Percentiles rank a stretch among this genome's conserved stretches.
Conservation (phyloP, 2,797 vertebrate species). For the Cheirogaleus major region DNA sequence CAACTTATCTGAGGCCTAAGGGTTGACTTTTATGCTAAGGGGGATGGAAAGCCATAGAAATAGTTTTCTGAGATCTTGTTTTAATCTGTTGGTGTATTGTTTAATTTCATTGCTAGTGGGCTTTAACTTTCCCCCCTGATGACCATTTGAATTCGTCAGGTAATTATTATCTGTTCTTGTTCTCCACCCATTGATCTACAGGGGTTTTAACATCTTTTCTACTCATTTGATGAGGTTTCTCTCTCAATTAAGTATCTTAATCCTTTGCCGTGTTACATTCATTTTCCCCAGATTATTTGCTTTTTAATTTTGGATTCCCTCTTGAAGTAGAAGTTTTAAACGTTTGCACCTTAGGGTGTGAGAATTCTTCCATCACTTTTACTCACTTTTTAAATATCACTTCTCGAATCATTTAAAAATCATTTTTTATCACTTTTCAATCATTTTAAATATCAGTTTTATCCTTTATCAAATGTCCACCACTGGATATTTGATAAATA, state of each 20-base stretch:
- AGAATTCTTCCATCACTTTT: neutral
- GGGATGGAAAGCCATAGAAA: neutral
- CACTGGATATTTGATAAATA: neutral
- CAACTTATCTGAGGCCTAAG: no score
- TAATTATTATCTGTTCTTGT: neutral
- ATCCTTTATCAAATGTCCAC: neutral
- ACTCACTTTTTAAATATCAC: neutral
- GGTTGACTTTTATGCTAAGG: neutral
- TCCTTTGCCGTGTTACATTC: neutral
- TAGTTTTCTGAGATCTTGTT: neutral
- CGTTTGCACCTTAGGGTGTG: neutral
- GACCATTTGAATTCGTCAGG: neutral
- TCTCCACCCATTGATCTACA: neutral
- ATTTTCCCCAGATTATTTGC: neutral
- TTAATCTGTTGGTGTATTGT: neutral
- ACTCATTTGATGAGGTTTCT: neutral
- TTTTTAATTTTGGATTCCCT: neutral
- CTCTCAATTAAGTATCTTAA: neutral
- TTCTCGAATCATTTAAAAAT: neutral
- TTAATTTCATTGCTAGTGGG: neutral
- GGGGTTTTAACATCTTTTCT: neutral
- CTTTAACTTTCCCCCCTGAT: neutral
- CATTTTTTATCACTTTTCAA: neutral
- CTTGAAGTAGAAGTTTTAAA: neutral
- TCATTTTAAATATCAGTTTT: neutral